A percentile compares a stretch with the other conserved stretches of the same genome.
Evolutionary conservation across 2,797 vertebrate genomes (phyloP).

Genomic region (Lithobates pipiens): DNA sequence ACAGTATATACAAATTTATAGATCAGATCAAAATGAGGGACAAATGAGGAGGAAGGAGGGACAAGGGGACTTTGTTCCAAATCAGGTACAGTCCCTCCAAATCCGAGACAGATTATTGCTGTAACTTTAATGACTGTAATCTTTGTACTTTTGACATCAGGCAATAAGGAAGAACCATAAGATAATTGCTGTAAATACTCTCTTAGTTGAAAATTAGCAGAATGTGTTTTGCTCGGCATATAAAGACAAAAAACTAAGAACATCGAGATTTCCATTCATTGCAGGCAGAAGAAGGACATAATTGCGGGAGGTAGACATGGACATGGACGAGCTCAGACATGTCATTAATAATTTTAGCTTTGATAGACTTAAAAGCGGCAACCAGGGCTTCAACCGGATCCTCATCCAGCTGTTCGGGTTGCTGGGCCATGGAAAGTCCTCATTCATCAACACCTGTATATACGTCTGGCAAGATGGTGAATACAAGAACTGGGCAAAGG

Average conservation of each 20-base stretch:
- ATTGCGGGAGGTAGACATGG: background rate
- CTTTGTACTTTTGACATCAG: background rate
- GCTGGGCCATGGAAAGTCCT: conserved; percentile 20
- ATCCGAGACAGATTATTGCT: too few species aligned
- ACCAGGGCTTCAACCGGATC: background rate
- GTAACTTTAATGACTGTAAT: background rate
- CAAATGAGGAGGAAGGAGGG: too few species aligned
- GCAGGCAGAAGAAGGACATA: background rate
- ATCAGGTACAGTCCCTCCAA: too few species aligned
- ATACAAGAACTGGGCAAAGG: conserved; percentile 10
- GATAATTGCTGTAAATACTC: background rate
- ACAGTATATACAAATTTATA: too few species aligned
- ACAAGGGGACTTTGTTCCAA: too few species aligned
- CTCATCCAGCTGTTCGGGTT: conserved; percentile 28
- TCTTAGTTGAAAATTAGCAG: background rate
- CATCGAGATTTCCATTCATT: background rate
- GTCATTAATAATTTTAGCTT: background rate
- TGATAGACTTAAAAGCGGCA: background rate
- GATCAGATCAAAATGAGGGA: too few species aligned
- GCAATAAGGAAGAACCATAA: background rate
- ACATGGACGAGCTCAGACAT: background rate
- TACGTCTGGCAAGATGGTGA: conserved; percentile 19
- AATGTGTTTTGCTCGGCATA: background rate
- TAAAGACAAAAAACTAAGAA: background rate
- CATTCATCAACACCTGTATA: conserved; percentile 38